phyloP scores from a whole-genome alignment of 2,797 vertebrate species.

The Cheirogaleus major region DNA sequence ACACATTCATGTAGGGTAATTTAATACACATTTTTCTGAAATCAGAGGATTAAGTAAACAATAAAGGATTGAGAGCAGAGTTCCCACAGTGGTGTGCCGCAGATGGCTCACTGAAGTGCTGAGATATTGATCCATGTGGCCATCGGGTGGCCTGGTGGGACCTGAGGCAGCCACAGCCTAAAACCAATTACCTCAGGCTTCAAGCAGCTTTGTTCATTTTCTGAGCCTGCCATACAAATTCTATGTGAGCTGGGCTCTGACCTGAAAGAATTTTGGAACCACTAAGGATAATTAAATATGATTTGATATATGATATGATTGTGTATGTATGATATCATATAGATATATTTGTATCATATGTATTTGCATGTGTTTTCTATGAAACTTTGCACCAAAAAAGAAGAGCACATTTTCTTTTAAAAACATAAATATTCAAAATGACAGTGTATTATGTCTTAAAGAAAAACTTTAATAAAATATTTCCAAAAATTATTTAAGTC shows the following conservation, averaged over 20 bases:
- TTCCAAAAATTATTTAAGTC: background rate
- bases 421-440: background rate
- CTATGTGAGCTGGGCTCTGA: background rate
- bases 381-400: background rate
- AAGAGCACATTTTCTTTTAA: background rate
- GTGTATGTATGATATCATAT: background rate
- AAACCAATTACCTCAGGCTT: background rate
- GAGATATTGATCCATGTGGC: background rate
- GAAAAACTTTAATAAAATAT: background rate
- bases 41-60: background rate
- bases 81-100: fast-evolving
- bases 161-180: background rate
- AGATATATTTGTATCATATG: background rate
- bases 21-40: background rate
- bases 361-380: background rate
- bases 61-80: background rate
- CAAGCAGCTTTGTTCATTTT: background rate
- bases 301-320: background rate
- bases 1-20: background rate
- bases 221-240: background rate
- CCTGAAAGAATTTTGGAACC: background rate
- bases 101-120: background rate
- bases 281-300: background rate
- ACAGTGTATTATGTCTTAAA: background rate
- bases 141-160: background rate